Conservation (phyloP, 2,113 vertebrate genomes). For the Coptodon rendalli region DNA sequence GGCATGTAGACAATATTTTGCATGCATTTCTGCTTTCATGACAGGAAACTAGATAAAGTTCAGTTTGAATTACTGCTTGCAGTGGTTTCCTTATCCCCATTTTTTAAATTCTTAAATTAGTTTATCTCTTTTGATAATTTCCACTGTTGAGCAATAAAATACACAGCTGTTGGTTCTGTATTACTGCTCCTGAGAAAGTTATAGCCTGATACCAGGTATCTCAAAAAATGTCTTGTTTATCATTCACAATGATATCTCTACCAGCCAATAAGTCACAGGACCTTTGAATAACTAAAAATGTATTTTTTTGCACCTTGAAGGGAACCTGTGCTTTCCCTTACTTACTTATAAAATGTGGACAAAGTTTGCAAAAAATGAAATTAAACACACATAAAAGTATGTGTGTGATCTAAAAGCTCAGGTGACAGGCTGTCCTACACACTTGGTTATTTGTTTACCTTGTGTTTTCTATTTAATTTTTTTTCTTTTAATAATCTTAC, state of each 20-base stretch:
- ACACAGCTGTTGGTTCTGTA: neutral
- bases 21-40: neutral
- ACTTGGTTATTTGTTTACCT: neutral
- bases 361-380: neutral
- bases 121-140: slow-evolving; percentile 19
- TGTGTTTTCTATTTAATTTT: neutral
- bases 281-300: neutral
- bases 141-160: neutral
- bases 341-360: neutral
- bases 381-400: neutral
- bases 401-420: neutral
- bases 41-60: neutral
- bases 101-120: neutral
- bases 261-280: neutral
- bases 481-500: neutral
- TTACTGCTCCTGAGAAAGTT: neutral
- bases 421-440: neutral
- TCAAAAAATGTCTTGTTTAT: neutral
- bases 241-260: neutral
- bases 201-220: neutral
- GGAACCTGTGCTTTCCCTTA: neutral
- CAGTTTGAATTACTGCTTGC: neutral
- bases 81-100: neutral
- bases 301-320: neutral
- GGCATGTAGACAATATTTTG: neutral